Conservation (phyloP, 1,140 invertebrate genomes). For the Drosophila jambulina region DNA sequence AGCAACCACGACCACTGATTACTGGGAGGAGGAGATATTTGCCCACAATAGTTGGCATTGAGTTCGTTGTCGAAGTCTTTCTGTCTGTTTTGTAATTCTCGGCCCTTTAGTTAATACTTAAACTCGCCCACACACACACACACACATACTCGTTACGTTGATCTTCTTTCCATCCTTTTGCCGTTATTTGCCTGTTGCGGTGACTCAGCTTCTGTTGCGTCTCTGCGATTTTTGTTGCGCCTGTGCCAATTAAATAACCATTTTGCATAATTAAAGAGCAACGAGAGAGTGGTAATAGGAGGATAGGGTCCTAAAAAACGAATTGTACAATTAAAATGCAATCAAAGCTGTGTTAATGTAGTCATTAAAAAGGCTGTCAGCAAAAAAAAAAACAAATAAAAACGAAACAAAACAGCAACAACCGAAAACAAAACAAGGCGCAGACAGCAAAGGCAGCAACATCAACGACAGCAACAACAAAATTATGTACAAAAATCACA, state of each 20-base stretch:
- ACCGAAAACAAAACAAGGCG: conserved; percentile 41
- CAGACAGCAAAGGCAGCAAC: conserved; percentile 27
- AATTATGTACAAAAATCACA: conserved; percentile 77
- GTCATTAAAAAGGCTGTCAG: conserved; percentile 62
- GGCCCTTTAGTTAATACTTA: conserved; percentile 36
- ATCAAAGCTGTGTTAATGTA: conserved; percentile 66
- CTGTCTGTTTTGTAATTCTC: conserved; percentile 38
- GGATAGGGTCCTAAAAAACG: conserved; percentile 34
- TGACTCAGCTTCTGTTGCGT: conserved; percentile 28
- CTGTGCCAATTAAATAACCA: conserved; percentile 44
- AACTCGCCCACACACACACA: conserved; percentile 4
- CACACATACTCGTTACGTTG: conserved; percentile 26
- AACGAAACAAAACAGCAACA: conserved; percentile 12
- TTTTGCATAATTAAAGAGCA: conserved; percentile 52
- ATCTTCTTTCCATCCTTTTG: conserved; percentile 30
- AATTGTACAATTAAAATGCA: conserved; percentile 69
- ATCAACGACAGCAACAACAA: conserved; percentile 39
- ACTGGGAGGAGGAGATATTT: neutral
- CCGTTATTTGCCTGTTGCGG: conserved; percentile 22
- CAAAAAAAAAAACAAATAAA: conserved; percentile 29
- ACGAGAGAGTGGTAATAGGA: conserved; percentile 19
- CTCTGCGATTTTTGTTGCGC: conserved; percentile 31
- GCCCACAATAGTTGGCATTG: conserved; percentile 48
- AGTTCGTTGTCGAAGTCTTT: conserved; percentile 44
- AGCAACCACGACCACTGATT: neutral